Conservation (phyloP, 2,888 invertebrate species). For the Pelosia muscerda region DNA sequence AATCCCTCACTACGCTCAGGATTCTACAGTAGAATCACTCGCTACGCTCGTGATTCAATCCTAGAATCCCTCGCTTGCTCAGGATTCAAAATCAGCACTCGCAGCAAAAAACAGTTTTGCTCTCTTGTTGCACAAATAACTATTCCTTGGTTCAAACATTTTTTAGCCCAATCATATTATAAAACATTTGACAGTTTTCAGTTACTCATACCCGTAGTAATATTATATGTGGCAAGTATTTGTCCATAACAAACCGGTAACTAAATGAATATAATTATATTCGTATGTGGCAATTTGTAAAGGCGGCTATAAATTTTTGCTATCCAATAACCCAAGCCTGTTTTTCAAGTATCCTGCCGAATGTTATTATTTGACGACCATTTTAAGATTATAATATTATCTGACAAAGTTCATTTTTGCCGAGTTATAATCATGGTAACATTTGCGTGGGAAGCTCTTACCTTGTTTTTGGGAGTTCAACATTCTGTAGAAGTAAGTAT, state of each 20-base stretch:
- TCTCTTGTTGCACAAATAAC: no score
- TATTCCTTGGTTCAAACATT: background rate
- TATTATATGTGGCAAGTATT: slow-evolving; percentile 33
- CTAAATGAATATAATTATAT: slow-evolving; percentile 40
- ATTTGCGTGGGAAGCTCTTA: slow-evolving; percentile 39
- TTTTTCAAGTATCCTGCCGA: slow-evolving; percentile 40
- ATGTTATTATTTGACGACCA: slow-evolving; percentile 20
- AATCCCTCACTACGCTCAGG: no score
- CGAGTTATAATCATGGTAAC: slow-evolving; percentile 22
- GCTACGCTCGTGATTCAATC: no score
- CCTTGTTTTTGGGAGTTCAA: slow-evolving; percentile 28
- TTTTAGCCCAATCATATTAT: background rate
- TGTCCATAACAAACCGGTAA: slow-evolving; percentile 30
- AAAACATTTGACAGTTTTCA: slow-evolving; percentile 6
- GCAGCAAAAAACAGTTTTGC: no score
- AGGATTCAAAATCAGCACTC: no score
- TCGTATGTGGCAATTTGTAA: slow-evolving; percentile 38
- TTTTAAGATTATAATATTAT: slow-evolving; percentile 28
- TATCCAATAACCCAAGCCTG: slow-evolving; percentile 36
- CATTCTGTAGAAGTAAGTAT: slow-evolving; percentile 30
- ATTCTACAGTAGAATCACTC: no score
- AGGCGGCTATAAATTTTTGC: slow-evolving; percentile 39
- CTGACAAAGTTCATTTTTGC: slow-evolving; percentile 27
- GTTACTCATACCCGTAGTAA: slow-evolving; percentile 19
- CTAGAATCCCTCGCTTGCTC: no score